These are phyloP conservation scores for Colinus virginianus DNA, from an alignment of 2,113 vertebrate genomes.

Conservation along the genomic window DNA sequence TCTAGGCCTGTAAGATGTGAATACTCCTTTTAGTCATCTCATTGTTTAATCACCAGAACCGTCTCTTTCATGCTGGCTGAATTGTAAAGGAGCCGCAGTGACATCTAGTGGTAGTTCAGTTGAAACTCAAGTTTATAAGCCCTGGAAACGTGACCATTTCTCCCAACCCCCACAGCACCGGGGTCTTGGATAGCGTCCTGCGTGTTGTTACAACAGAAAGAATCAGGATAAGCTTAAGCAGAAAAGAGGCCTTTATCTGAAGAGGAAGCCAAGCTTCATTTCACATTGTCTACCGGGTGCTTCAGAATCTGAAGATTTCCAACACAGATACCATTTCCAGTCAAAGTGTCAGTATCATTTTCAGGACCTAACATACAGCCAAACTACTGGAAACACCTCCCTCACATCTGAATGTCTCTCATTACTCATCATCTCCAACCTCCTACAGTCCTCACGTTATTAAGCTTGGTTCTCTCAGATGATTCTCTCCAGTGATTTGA, in stretches of 20 bases:
- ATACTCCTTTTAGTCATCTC: background rate
- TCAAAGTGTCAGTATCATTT: background rate
- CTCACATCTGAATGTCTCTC: background rate
- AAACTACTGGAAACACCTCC: background rate
- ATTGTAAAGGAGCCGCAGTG: slow-evolving; percentile 15
- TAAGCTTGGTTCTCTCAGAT: background rate
- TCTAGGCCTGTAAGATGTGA: background rate
- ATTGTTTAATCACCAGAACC: background rate
- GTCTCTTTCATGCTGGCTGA: background rate
- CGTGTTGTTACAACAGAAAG: background rate
- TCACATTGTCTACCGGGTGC: background rate
- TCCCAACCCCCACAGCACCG: background rate
- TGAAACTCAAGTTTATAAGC: background rate
- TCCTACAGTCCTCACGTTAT: background rate
- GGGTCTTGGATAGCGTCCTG: background rate
- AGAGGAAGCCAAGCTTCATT: background rate
- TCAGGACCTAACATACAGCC: background rate
- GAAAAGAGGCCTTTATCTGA: background rate
- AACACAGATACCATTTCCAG: background rate
- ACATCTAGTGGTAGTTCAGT: slow-evolving; percentile 4
- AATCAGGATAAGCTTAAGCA: background rate
- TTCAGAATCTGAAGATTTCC: background rate
- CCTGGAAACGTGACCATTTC: background rate
- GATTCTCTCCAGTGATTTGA: background rate
- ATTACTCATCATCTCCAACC: background rate